Evolutionary conservation across 1,140 invertebrate genomes (phyloP).

Genomic region (Drosophila rufa): DNA sequence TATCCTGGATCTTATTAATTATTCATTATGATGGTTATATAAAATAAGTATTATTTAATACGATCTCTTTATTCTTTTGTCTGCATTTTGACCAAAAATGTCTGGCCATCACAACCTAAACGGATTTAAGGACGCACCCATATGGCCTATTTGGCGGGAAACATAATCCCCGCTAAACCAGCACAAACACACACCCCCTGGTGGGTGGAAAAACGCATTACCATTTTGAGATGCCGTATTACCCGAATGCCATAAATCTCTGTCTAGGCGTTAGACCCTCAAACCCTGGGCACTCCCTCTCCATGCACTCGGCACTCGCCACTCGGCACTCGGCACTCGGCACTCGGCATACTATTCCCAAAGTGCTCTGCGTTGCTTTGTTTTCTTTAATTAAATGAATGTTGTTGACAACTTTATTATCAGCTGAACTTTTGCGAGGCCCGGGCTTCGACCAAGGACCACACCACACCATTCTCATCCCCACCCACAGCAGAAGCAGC

Average conservation of each 20-base stretch:
- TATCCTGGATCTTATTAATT: background rate
- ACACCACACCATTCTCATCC: slow-evolving; percentile 4
- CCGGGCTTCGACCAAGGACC: slow-evolving; percentile 31
- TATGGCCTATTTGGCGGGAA: slow-evolving; percentile 24
- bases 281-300: slow-evolving; percentile 1
- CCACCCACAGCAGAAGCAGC: background rate
- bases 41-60: background rate
- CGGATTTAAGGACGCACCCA: slow-evolving; percentile 8
- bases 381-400: slow-evolving; percentile 84
- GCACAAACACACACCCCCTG: slow-evolving; percentile 5
- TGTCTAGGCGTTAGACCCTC: slow-evolving; percentile 49
- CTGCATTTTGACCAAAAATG: slow-evolving; percentile 2
- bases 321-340: background rate
- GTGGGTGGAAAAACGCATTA: slow-evolving; percentile 46
- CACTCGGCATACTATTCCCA: slow-evolving; percentile 64
- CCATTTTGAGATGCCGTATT: slow-evolving; percentile 71
- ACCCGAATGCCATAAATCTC: slow-evolving; percentile 74
- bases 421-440: slow-evolving; percentile 75
- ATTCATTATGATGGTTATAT: background rate
- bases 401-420: slow-evolving; percentile 83
- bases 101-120: slow-evolving; percentile 14
- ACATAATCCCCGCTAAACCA: slow-evolving; percentile 32
- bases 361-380: slow-evolving; percentile 72
- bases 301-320: background rate
- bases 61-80: no score